A percentile compares a stretch with the other conserved stretches of the same genome.
Evolutionary conservation across 2,113 vertebrate genomes (phyloP).

Genomic region (Gasterosteus nipponicus): DNA sequence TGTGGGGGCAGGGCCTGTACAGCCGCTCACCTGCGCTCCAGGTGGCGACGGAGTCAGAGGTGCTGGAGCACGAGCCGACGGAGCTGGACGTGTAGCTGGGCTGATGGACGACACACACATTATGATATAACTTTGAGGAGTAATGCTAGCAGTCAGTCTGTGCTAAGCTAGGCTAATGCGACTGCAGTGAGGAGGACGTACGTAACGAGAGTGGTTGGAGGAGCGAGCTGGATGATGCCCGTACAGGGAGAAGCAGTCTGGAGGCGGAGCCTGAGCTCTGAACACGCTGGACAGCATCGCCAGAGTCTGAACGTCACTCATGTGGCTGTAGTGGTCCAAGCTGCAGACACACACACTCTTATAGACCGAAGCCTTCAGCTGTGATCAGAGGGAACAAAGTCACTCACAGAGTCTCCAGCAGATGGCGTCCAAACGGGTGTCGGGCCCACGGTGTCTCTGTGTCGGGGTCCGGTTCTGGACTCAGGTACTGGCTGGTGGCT

Average conservation of each 20-base stretch:
- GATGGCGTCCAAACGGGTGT: conserved; percentile 95
- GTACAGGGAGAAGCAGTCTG: conserved; percentile 80
- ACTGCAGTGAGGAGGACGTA: conserved; percentile 70
- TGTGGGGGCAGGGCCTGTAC: not conserved
- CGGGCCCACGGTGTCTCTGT: conserved; percentile 95
- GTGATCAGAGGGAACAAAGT: conserved; percentile 49
- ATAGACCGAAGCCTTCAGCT: not conserved
- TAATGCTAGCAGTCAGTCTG: not conserved
- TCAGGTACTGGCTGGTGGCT: conserved; percentile 91
- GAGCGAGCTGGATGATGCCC: conserved; percentile 83
- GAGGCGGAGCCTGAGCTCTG: conserved; percentile 85
- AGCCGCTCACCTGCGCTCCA: conserved; percentile 88
- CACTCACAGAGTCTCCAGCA: conserved; percentile 94
- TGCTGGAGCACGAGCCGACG: conserved; percentile 91
- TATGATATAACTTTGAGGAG: too few relatives aligned
- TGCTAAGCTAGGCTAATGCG: not conserved
- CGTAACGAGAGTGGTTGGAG: conserved; percentile 86
- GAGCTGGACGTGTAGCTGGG: conserved; percentile 90
- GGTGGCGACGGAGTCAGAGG: conserved; percentile 89
- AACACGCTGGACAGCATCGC: conserved; percentile 98
- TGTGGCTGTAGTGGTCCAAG: conserved; percentile 93
- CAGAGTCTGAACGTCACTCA: conserved; percentile 95
- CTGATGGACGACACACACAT: conserved; percentile 70
- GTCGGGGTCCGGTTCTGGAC: conserved; percentile 93
- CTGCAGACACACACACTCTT: conserved; percentile 68